A percentile compares a stretch with the other conserved stretches of the same genome.
Conservation (phyloP, 2,113 vertebrate species). For the Oncorhynchus kisutch region DNA sequence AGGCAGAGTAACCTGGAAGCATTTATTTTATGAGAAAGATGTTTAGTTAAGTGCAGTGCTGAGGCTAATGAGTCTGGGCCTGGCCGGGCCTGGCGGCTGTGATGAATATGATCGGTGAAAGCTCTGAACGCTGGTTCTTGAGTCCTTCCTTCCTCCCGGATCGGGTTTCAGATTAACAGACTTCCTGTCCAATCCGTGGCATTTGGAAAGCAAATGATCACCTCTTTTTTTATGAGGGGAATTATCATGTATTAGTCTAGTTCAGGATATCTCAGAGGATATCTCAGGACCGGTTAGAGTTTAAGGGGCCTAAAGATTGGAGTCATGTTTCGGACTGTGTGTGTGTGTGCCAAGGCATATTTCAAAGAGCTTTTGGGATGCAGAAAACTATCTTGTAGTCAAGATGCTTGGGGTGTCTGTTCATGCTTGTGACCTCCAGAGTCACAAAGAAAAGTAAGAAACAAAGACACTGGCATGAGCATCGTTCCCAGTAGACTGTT, state of each 20-base stretch:
- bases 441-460: too few species aligned
- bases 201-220: slow-evolving; percentile 71
- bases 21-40: slow-evolving; percentile 95
- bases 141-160: slow-evolving; percentile 87
- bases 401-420: too few species aligned
- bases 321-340: not conserved
- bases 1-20: slow-evolving; percentile 90
- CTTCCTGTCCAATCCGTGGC: slow-evolving; percentile 87
- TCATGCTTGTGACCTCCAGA: too few species aligned
- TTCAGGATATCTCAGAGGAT: slow-evolving; percentile 36
- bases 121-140: slow-evolving; percentile 88
- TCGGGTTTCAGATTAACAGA: slow-evolving; percentile 94
- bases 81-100: slow-evolving; percentile 72
- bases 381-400: too few species aligned
- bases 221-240: slow-evolving; percentile 59
- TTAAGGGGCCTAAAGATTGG: too few species aligned
- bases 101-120: slow-evolving; percentile 98
- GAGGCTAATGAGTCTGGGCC: slow-evolving; percentile 70
- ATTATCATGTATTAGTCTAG: slow-evolving; percentile 59
- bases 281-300: not conserved
- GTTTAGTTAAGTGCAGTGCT: slow-evolving; percentile 81
- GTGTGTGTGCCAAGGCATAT: not conserved
- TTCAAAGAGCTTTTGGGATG: not conserved
- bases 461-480: too few species aligned
- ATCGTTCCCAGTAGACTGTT: too few species aligned